A percentile compares a stretch with the other conserved stretches of the same genome.
phyloP scores from a whole-genome alignment of 2,888 invertebrate genomes.

The Caenorhabditis uteleia region DNA sequence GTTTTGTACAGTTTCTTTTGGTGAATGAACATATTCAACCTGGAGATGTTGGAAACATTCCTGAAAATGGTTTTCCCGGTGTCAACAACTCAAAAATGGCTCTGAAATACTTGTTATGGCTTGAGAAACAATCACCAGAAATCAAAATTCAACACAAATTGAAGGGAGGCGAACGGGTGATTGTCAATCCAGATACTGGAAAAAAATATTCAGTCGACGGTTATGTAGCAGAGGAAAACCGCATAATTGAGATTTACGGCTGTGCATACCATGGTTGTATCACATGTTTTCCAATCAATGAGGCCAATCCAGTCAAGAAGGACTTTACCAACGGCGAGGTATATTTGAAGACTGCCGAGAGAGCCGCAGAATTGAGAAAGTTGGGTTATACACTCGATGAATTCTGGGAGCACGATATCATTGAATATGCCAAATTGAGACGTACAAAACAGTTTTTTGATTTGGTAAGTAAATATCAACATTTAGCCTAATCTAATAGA shows the following conservation, averaged over 20 bases:
- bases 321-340: neutral
- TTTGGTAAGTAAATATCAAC: neutral
- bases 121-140: neutral
- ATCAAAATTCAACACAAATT: neutral
- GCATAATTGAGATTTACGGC: neutral
- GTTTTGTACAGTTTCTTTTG: conserved; percentile 1
- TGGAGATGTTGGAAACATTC: conserved; percentile 4
- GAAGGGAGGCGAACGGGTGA: neutral
- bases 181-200: neutral
- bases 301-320: neutral
- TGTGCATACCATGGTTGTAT: neutral
- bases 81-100: conserved; percentile 1
- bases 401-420: neutral
- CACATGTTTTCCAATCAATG: neutral
- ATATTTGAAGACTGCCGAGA: neutral
- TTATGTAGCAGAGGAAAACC: neutral
- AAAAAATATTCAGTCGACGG: neutral
- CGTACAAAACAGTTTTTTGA: neutral
- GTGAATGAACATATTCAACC: neutral
- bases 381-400: neutral
- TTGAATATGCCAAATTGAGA: too few relatives aligned
- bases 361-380: neutral
- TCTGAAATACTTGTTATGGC: conserved; percentile 1
- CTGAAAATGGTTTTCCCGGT: conserved; percentile 2
- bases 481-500: neutral